phyloP scores from a whole-genome alignment of 2,888 invertebrate species.

The Tipula confusa region DNA sequence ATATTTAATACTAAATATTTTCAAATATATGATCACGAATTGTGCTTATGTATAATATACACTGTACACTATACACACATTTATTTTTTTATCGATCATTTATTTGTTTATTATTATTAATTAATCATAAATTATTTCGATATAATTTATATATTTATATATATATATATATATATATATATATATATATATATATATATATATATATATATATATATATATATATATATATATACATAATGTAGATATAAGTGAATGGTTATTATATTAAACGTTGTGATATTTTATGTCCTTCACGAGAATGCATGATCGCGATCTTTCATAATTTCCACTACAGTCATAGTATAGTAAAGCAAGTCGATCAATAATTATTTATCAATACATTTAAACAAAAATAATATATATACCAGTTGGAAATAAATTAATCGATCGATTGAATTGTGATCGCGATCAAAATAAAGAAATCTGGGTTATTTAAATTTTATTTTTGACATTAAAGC shows the following conservation, averaged over 20 bases:
- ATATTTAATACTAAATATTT: conserved; percentile 21
- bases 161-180: background rate
- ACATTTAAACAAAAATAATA: background rate
- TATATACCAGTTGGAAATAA: background rate
- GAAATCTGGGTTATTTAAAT: background rate
- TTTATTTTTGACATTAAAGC: background rate
- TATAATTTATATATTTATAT: background rate
- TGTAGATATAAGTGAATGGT: background rate
- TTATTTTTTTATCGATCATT: background rate
- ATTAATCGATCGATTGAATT: conserved; percentile 20
- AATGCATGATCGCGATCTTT: background rate
- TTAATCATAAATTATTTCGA: conserved; percentile 16
- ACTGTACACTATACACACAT: background rate
- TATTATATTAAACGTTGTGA: conserved; percentile 25
- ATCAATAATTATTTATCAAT: background rate
- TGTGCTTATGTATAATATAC: background rate
- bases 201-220: background rate
- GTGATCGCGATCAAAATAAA: conserved; percentile 12
- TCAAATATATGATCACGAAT: conserved; percentile 4
- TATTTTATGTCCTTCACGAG: conserved; percentile 12
- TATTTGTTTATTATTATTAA: conserved; percentile 16
- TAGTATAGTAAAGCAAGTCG: background rate
- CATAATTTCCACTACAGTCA: background rate
- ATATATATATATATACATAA: background rate
- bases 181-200: background rate